Evolutionary conservation across 2,888 invertebrate genomes (phyloP).

Genomic region (Patella depressa): DNA sequence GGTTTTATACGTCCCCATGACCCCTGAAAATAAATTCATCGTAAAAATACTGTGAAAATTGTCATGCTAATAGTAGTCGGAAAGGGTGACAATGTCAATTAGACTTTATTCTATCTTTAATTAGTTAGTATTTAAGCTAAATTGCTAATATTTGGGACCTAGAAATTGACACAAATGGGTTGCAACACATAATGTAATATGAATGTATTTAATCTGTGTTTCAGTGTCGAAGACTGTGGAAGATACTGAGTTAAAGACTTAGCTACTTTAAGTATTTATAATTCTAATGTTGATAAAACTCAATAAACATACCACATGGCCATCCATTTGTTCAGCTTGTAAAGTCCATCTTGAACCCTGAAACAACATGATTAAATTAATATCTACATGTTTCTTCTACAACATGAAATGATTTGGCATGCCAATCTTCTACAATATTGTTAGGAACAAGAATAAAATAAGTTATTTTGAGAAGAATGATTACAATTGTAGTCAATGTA

Average conservation of each 20-base stretch:
- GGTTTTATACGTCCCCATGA: slow-evolving; percentile 76
- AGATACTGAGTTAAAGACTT: no score
- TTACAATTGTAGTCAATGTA: no score
- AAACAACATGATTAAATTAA: no score
- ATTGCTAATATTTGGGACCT: no score
- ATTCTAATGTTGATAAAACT: no score
- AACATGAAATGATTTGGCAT: background rate
- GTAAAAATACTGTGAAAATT: background rate
- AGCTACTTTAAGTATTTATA: background rate
- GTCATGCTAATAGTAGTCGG: background rate
- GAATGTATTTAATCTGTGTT: no score
- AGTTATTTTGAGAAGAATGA: background rate
- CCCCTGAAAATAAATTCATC: slow-evolving; percentile 46
- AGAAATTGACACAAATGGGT: no score
- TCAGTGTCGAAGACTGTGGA: no score
- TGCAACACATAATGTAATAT: no score
- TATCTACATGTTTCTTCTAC: no score
- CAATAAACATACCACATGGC: slow-evolving; percentile 56
- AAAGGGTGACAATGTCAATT: background rate
- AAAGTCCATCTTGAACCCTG: slow-evolving; percentile 70
- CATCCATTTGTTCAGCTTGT: slow-evolving; percentile 72
- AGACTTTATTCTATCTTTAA: background rate
- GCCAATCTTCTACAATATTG: background rate
- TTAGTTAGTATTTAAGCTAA: background rate
- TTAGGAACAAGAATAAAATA: slow-evolving; percentile 5